Percentiles rank a stretch among this genome's conserved stretches.
Conservation (phyloP, 2,797 vertebrate genomes). For the Arrhamphus sclerolepis region DNA sequence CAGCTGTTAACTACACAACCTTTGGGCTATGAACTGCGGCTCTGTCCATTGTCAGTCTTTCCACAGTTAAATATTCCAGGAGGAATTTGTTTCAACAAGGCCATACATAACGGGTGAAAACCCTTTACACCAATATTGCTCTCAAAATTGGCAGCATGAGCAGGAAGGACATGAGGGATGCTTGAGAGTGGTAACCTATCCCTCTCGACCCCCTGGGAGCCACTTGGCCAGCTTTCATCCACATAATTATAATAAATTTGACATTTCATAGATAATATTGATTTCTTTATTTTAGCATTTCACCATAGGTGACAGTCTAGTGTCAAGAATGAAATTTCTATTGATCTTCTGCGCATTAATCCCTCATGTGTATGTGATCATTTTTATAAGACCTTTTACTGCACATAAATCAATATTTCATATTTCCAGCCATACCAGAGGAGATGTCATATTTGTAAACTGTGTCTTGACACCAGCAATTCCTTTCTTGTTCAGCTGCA, state of each 20-base stretch:
- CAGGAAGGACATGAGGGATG: conserved; percentile 99
- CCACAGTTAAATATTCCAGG: conserved; percentile 96
- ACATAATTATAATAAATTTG: conserved; percentile 99
- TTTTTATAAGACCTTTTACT: conserved; percentile 99
- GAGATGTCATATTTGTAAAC: conserved; percentile 99
- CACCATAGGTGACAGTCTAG: conserved; percentile 99
- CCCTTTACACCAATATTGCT: conserved; percentile 96
- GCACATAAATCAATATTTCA: conserved; percentile 99
- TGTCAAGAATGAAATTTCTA: conserved; percentile 99
- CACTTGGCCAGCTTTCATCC: conserved; percentile 99
- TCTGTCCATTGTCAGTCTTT: conserved; percentile 89
- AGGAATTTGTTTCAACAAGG: conserved; percentile 95
- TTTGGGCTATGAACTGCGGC: conserved; percentile 80
- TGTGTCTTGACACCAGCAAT: conserved; percentile 99
- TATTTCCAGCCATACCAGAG: conserved; percentile 99
- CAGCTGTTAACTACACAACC: conserved; percentile 86
- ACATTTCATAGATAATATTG: conserved; percentile 99
- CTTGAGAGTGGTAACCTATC: conserved; percentile 98
- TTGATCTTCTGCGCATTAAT: conserved; percentile 99
- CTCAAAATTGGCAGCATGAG: conserved; percentile 99
- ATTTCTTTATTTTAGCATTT: conserved; percentile 99
- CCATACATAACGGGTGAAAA: conserved; percentile 93
- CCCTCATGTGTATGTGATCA: conserved; percentile 99
- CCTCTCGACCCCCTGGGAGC: conserved; percentile 97
- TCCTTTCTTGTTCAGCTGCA: conserved; percentile 99